Conservation (phyloP, 1,140 invertebrate genomes). For the Steinernema feltiae region DNA sequence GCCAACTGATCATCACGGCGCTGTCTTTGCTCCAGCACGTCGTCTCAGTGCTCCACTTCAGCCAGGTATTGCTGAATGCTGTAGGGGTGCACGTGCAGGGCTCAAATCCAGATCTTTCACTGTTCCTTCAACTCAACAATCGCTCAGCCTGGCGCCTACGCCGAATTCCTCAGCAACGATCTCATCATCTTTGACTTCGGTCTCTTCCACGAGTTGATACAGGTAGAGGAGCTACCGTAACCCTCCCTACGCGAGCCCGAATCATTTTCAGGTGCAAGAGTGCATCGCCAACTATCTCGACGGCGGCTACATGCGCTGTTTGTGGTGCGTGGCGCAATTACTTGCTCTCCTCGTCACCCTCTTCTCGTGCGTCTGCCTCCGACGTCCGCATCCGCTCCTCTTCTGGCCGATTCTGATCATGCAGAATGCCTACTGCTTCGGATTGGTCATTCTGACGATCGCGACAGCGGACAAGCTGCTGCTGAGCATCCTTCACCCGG, state of each 20-base stretch:
- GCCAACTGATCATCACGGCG: slow-evolving; percentile 1
- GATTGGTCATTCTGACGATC: slow-evolving; percentile 39
- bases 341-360: slow-evolving; percentile 25
- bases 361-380: slow-evolving; percentile 21
- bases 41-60: slow-evolving; percentile 5
- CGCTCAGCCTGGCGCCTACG: slow-evolving; percentile 11
- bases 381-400: slow-evolving; percentile 34
- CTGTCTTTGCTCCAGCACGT: slow-evolving; percentile 1
- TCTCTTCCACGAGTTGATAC: slow-evolving; percentile 40
- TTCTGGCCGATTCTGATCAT: slow-evolving; percentile 38
- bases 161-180: slow-evolving; percentile 31
- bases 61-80: neutral
- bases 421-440: slow-evolving; percentile 43
- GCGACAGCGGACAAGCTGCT: slow-evolving; percentile 36
- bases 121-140: slow-evolving; percentile 38
- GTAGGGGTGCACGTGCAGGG: neutral
- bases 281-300: slow-evolving; percentile 43
- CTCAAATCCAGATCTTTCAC: slow-evolving; percentile 32
- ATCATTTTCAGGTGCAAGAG: slow-evolving; percentile 42
- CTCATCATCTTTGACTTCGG: slow-evolving; percentile 45
- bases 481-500: slow-evolving; percentile 33
- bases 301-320: slow-evolving; percentile 41
- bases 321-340: slow-evolving; percentile 39
- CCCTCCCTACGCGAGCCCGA: too few relatives aligned
- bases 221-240: too few relatives aligned